These are phyloP conservation scores for Ictidomys tridecemlineatus DNA, from an alignment of 2,113 vertebrate species.

Conservation along the genomic window DNA sequence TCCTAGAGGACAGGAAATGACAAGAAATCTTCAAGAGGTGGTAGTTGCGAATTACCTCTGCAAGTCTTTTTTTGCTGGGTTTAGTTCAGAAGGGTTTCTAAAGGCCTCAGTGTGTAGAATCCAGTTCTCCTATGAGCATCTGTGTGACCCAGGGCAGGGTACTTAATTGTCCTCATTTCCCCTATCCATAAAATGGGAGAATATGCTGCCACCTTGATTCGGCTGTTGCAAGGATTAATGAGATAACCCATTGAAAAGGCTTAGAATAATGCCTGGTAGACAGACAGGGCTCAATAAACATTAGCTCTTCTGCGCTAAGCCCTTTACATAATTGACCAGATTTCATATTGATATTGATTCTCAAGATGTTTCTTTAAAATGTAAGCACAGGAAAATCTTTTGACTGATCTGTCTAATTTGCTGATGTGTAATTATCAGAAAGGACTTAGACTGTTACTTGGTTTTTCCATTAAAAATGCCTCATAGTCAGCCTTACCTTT, in stretches of 20 bases:
- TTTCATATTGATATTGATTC: conserved; percentile 71
- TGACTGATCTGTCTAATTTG: conserved; percentile 67
- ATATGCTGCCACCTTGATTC: neutral
- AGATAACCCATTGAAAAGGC: neutral
- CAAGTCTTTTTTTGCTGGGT: neutral
- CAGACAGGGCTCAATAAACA: conserved; percentile 40
- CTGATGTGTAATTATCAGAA: conserved; percentile 62
- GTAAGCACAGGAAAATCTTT: conserved; percentile 65
- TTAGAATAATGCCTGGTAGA: neutral
- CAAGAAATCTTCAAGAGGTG: neutral
- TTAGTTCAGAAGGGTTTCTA: neutral
- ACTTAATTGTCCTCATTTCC: neutral
- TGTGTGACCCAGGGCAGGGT: no score
- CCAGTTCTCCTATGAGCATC: neutral
- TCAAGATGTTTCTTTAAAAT: conserved; percentile 63
- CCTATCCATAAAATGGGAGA: neutral
- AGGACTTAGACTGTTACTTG: conserved; percentile 20
- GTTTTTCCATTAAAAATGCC: conserved; percentile 55
- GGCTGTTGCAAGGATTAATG: neutral
- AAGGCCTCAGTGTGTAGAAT: neutral
- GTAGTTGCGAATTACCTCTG: neutral
- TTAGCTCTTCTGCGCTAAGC: neutral
- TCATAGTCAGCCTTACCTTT: neutral
- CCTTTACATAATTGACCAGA: conserved; percentile 45
- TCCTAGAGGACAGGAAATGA: neutral